phyloP scores from a whole-genome alignment of 2,888 invertebrate genomes.

The Suillia variegata region DNA sequence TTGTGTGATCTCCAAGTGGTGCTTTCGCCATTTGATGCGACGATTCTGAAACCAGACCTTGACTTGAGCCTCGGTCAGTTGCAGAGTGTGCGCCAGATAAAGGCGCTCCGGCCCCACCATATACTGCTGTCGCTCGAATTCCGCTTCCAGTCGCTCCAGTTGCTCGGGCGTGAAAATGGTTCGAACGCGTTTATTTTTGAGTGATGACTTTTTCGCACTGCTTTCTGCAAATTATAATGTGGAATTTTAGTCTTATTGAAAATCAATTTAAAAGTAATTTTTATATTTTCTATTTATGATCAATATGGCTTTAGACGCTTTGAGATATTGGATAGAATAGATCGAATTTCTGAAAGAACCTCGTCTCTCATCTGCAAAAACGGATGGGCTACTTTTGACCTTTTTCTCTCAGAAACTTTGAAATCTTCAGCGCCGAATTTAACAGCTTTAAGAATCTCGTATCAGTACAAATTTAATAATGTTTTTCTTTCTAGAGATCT shows the following conservation, averaged over 20 bases:
- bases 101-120: conserved; percentile 96
- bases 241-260: not conserved
- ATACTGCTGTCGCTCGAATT: conserved; percentile 95
- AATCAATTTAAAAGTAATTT: conserved; percentile 4
- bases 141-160: conserved; percentile 88
- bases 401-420: too few relatives aligned
- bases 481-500: too few relatives aligned
- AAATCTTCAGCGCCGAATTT: too few relatives aligned
- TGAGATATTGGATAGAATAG: too few relatives aligned
- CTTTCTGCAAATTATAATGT: conserved; percentile 57
- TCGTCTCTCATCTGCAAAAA: too few relatives aligned
- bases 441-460: too few relatives aligned
- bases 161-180: conserved; percentile 98
- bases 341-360: too few relatives aligned
- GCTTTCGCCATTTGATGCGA: conserved; percentile 91
- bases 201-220: conserved; percentile 54
- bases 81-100: conserved; percentile 74
- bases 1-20: conserved; percentile 90
- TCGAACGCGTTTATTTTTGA: conserved; percentile 84
- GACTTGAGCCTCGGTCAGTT: conserved; percentile 67
- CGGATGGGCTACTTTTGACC: too few relatives aligned
- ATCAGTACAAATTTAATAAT: too few relatives aligned
- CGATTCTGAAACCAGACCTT: conserved; percentile 94
- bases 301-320: not conserved
- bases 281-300: not conserved